Evolutionary conservation across 2,113 vertebrate genomes (phyloP).

Genomic region (Mystacornis crossleyi): DNA sequence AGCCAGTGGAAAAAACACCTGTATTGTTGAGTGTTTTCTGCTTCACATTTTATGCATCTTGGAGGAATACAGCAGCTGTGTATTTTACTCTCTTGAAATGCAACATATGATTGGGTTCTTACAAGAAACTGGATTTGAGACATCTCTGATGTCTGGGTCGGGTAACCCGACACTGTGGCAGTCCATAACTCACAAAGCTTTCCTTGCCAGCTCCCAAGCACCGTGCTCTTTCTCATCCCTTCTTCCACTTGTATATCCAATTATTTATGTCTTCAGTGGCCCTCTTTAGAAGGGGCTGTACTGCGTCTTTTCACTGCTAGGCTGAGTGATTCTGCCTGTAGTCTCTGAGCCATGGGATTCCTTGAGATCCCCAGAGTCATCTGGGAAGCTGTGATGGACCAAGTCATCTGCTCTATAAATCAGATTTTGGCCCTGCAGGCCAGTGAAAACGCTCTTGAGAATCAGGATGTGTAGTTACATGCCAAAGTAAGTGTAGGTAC

Average conservation of each 20-base stretch:
- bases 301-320: not conserved
- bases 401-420: not conserved
- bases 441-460: not conserved
- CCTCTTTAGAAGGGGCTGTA: not conserved
- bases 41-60: not conserved
- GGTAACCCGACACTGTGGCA: not conserved
- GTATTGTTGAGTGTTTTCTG: not conserved
- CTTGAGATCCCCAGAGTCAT: not conserved
- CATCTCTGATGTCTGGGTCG: not conserved
- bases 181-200: not conserved
- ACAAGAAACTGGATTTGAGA: not conserved
- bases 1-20: not conserved
- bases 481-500: not conserved
- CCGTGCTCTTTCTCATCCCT: not conserved
- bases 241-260: not conserved
- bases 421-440: not conserved
- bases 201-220: not conserved
- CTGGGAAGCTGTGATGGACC: not conserved
- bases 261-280: not conserved
- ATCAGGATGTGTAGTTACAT: not conserved
- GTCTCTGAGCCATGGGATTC: not conserved
- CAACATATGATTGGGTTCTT: not conserved
- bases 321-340: not conserved
- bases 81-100: not conserved
- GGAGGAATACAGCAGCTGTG: not conserved